Evolutionary conservation across 2,113 vertebrate genomes (phyloP), one percentile per base, ranked within the genome.

Genomic region (Hydropotes inermis): DNA sequence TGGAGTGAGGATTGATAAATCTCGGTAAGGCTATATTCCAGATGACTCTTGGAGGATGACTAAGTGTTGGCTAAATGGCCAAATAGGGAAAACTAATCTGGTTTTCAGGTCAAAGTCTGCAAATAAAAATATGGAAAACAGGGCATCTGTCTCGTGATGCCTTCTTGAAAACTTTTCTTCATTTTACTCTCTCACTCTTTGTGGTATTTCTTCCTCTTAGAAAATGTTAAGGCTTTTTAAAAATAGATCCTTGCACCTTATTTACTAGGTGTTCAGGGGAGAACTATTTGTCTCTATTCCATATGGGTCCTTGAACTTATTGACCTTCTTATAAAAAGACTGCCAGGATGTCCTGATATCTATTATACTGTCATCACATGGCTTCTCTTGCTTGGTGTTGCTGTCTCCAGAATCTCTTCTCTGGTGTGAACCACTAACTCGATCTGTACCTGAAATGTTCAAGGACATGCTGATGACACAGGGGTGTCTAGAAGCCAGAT

Each of bases 381-480:
- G 30, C 43, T 28, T 30, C 39, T 36, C 45, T 45, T 3, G 12
- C 50, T 19, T 16, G 15, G 43, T 5, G 5, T 52, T 61, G 70
- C 67, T 6, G 88, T 86, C 57, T 55, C 57, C 50, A 25, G 70
- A 1, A 43, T 86, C 54, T 97, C 97, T 93, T 97, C 92, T 97
- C 97, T 97, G 97, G 94, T 30, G 94, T 92, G 96, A 99, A 98
- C 98, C 98, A 97, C 97, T 98, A 98, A 96, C 91, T 98, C 85
- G 96, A 94, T 93, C 89, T 97, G 96, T 98, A 99, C 98, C 99
- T 99, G 99, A 98, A 98, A 98, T 98, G 98, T 99, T 99, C 99
- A 99, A 99, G 99, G 99, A 99, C 99, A 98, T 89, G 94, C 97
- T 97, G 97, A 98, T 98, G 98, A 99, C 98, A 99, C 96, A 98